Evolutionary conservation across 30 jellyfish, hydroid and myxozoan species (phyloP), one percentile per base, ranked within the genome.

Genomic region (Aurelia sp.): DNA sequence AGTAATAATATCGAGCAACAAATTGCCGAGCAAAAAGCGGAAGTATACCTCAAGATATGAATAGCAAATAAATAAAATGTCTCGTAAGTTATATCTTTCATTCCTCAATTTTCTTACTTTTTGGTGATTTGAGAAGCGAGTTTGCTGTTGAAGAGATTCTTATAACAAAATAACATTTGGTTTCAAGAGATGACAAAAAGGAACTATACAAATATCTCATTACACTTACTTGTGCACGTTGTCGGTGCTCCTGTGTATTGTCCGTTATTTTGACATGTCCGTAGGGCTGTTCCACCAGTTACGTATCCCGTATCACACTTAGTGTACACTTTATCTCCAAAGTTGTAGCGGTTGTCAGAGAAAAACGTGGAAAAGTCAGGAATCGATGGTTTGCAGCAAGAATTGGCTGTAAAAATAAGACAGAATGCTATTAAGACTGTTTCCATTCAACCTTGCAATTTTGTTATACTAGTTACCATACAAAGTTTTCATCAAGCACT

Each of bases 301-400:
- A 52, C 79, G 44, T 79, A 92, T 3, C 98, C 98, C 15, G 48
- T 83, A 65, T 92, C 80, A 74, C 98, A 92, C 61, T 67, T 40
- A 16, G 92, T 83, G 82, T 82, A 92, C 23, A 80, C 98, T 80
- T 80, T 77, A 57, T 81, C 86, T 10, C 96, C 96, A 70, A 67
- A 76, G 73, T 62, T 76, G 89, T 59, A 92, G 1, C 81, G 74
- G 57, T 87, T 77, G 53, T 92, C 93, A 17, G 97, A 87, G 67
- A 64, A 81, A 18, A 87, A 67, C 55, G 22, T 83, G 60, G 96
- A 74, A 37, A 82, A 70, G 15, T 64, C 81, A 27, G 98, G 97
- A 4, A 92, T 86, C 63, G 55, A 40, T 62, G 98, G 98, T 70
- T 73, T 92, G 90, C 98, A 92, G 66, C 98, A 92, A 5, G 98